Evolutionary conservation across 2,888 invertebrate species (phyloP).

Genomic region (Aphrophora alni): DNA sequence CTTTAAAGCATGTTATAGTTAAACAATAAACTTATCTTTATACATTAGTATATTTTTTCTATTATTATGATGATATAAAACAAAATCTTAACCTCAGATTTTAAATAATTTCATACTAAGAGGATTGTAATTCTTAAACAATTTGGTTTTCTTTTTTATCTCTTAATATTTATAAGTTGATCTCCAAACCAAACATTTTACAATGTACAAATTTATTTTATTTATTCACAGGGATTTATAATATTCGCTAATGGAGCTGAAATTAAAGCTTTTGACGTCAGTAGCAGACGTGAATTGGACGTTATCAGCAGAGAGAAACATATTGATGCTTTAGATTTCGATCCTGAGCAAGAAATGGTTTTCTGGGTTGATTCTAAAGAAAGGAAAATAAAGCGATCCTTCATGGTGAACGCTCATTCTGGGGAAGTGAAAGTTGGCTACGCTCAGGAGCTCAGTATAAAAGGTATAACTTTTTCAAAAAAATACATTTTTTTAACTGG

Average conservation of each 20-base stretch:
- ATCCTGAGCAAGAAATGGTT: constrained; percentile 81
- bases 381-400: constrained; percentile 89
- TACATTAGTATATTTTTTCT: no score
- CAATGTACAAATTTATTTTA: no score
- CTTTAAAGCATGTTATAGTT: no score
- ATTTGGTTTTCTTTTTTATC: no score
- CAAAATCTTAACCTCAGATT: no score
- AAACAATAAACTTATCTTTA: no score
- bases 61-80: no score
- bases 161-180: no score
- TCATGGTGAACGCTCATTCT: constrained; percentile 80
- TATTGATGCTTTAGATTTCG: constrained; percentile 90
- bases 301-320: constrained; percentile 85
- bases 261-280: constrained; percentile 75
- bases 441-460: constrained; percentile 87
- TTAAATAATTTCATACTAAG: no score
- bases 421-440: constrained; percentile 81
- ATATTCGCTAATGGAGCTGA: constrained; percentile 64
- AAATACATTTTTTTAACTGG: no score
- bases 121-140: no score
- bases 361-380: constrained; percentile 97
- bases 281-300: constrained; percentile 69
- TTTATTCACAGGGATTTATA: constrained; percentile 46
- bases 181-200: no score
- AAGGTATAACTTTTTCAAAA: constrained; percentile 60